A percentile compares a stretch with the other conserved stretches of the same genome.
phyloP scores from a whole-genome alignment of 1,140 invertebrate species.

The Mylabris phalerata region DNA sequence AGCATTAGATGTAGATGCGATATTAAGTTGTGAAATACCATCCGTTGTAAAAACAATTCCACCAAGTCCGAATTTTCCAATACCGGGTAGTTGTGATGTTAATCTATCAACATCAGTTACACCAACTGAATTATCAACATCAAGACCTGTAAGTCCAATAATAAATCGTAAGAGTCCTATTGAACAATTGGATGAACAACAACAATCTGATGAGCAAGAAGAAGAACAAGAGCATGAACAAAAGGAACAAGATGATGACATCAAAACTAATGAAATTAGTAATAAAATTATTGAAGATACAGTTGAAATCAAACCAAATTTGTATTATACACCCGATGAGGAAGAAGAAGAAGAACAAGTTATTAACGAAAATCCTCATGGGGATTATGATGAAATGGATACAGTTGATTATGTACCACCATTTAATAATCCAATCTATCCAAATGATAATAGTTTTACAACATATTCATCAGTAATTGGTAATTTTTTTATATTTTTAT shows the following conservation, averaged over 20 bases:
- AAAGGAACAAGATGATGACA: slow-evolving; percentile 5
- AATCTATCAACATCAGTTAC: slow-evolving; percentile 1
- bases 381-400: slow-evolving; percentile 18
- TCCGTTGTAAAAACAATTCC: slow-evolving; percentile 21
- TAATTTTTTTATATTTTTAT: slow-evolving; percentile 18
- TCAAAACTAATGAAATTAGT: background rate
- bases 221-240: slow-evolving; percentile 5
- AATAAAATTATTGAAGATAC: background rate
- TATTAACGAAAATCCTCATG: slow-evolving; percentile 9
- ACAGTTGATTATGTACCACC: slow-evolving; percentile 38
- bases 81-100: slow-evolving; percentile 19
- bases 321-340: slow-evolving; percentile 39
- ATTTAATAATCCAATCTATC: slow-evolving; percentile 42
- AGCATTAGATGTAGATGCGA: slow-evolving; percentile 34
- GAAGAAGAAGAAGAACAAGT: slow-evolving; percentile 16
- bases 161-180: background rate
- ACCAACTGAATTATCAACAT: background rate
- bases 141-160: background rate
- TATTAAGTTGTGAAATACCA: slow-evolving; percentile 34
- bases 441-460: slow-evolving; percentile 36
- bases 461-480: slow-evolving; percentile 38
- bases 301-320: slow-evolving; percentile 17
- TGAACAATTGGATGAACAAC: background rate
- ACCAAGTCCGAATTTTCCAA: slow-evolving; percentile 28
- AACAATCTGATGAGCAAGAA: background rate